Evolutionary conservation across 2,888 invertebrate genomes (phyloP), one percentile per base, ranked within the genome.

Genomic region (Pandemis heparana): DNA sequence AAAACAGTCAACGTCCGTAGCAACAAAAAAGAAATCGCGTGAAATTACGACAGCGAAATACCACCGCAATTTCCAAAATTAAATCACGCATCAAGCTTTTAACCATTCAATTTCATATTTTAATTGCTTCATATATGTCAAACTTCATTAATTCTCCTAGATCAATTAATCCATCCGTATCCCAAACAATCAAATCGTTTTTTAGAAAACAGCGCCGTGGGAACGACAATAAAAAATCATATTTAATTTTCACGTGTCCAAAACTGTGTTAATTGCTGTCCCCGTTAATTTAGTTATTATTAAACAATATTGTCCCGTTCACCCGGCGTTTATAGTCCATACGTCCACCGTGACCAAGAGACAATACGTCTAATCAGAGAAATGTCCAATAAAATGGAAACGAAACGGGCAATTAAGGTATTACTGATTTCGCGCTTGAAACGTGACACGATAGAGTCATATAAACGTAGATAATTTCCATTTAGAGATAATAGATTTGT

Each of bases 281-380:
- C 14, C 65, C 60, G 65, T 70, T 65, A 70, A 74, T 74, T 74
- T 65, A 74, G 74, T 74, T 74, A 74, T 74, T 61, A 65, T 61
- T 65, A 9, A 70, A 69, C 63, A 60, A 64, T 59, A 64, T 43
- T 70, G 60, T 74, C 59, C 74, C 74, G 69, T 74, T 74, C 64
- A 53, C 70, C 48, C 14, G n/a, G 8, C 41, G 18, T 23, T 43
- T 32, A 66, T 53, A 48, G 62, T 8, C 41, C 48, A 14, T n/a
- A 14, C 51, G 69, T 70, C 74, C 64, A 70, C 69, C 70, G 64
- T 74, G 53, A 23, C 72, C 16, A 64, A 64, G 23, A 60, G 48
- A 51, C 41, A 74, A 74, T 74, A 23, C 9, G 61, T 41, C 60
- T 65, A 61, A 74, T 74, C 41, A 65, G 39, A 48, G 32, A 70